Conservation (phyloP, 2,113 vertebrate genomes). For the Galeopterus variegatus region DNA sequence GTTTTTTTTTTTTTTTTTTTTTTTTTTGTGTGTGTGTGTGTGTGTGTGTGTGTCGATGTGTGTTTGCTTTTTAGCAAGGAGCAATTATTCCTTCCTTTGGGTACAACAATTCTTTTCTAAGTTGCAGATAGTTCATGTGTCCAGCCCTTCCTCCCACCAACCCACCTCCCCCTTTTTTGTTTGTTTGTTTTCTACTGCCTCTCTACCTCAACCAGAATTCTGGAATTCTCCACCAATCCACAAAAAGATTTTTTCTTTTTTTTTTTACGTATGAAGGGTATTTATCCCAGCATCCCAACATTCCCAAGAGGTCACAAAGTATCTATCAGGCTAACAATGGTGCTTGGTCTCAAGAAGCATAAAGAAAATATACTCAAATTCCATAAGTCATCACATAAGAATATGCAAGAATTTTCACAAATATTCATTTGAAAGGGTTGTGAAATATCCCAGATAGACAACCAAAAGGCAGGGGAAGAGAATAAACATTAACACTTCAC, state of each 20-base stretch:
- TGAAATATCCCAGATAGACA: constrained; percentile 50
- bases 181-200: background rate
- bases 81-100: rapidly evolving
- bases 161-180: background rate
- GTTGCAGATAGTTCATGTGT: background rate
- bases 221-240: background rate
- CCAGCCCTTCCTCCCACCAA: background rate
- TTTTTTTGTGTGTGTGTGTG: no score
- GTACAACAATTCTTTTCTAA: background rate
- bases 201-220: background rate
- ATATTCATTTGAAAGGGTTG: constrained; percentile 43
- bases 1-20: background rate
- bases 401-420: constrained; percentile 13
- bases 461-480: background rate
- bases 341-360: background rate
- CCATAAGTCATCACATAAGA: background rate
- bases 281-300: background rate
- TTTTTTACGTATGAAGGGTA: constrained; percentile 7
- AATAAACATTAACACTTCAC: constrained; percentile 40
- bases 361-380: background rate
- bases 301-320: background rate
- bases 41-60: no score
- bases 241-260: background rate
- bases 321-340: background rate
- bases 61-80: background rate